Evolutionary conservation across 2,113 vertebrate species (phyloP), one percentile per base, ranked within the genome.

Genomic region (Myxocyprinus asiaticus): DNA sequence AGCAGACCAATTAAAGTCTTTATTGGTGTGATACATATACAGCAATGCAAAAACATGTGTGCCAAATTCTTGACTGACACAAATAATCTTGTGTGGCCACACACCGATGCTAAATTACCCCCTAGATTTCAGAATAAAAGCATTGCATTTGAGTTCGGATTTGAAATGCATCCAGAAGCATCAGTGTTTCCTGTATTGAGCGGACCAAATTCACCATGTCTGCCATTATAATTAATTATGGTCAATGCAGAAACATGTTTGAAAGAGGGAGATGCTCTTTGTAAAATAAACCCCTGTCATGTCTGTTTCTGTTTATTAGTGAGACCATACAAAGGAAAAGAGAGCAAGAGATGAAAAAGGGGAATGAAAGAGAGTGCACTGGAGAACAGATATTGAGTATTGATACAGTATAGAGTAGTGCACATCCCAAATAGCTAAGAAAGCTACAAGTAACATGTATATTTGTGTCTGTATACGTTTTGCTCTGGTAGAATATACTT

Each of bases 361-460:
- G 55, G 68, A 86, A 76, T 43, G 87, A 83, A 87, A 84, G 63
- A 22, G 77, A 87, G 80, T 86, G 67, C 58, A 79, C 66, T 81
- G 80, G 82, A 88, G 84, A 56, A 76, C 76, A 85, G 84, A 87
- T 86, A 90, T 88, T 90, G 87, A 86, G 87, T 86, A 90, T 88
- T 90, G 87, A 86, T 89, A 87, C 80, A 72, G 87, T 87, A 80
- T 89, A 87, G 78, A 72, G 87, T 87, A 80, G 89, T 84, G 74
- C 86, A 89, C 90, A 90, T 92, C 90, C 88, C 42, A 88, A 89
- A 90, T 86, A 88, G 88, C 87, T 88, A 86, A 88, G 88, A 91
- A 91, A 91, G 88, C 90, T 90, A 87, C 90, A 89, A 92, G 90
- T 85, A 88, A 90, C 88, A 90, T 45, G 88, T 90, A 87, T 89